Evolutionary conservation across 2,888 invertebrate genomes (phyloP).

Genomic region (Idaea biselata): DNA sequence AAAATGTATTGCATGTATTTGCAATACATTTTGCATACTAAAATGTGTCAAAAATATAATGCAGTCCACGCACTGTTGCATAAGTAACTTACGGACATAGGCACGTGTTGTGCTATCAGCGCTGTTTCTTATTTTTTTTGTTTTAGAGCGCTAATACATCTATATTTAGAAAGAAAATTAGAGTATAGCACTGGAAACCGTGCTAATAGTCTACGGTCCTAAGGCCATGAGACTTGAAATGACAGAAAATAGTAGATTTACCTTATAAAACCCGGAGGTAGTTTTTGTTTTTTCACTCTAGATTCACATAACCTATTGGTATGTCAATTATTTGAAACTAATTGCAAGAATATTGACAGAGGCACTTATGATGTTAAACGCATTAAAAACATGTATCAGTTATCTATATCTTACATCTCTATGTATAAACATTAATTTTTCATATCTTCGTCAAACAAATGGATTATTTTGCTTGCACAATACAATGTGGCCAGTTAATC

Average conservation of each 20-base stretch:
- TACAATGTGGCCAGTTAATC: constrained; percentile 1
- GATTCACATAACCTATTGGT: neutral
- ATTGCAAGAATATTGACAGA: neutral
- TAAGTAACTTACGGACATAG: no score
- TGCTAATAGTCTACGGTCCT: no score
- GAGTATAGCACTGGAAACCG: no score
- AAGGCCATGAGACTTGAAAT: no score
- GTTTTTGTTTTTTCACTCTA: neutral
- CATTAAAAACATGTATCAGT: neutral
- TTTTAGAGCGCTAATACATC: no score
- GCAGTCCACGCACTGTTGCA: no score
- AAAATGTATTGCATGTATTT: no score
- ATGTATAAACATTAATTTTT: constrained; percentile 4
- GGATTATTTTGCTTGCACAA: neutral
- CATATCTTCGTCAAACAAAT: neutral
- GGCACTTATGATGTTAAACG: neutral
- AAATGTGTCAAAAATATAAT: no score
- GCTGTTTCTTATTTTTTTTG: no score
- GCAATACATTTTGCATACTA: no score
- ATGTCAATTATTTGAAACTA: neutral
- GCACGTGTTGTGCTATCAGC: no score
- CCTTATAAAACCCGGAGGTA: neutral
- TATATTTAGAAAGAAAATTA: no score
- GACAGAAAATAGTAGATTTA: neutral
- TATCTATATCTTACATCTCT: neutral